Base-by-base conservation (phyloP, 2,113 vertebrate genomes). In the Piaya cayana region DNA sequence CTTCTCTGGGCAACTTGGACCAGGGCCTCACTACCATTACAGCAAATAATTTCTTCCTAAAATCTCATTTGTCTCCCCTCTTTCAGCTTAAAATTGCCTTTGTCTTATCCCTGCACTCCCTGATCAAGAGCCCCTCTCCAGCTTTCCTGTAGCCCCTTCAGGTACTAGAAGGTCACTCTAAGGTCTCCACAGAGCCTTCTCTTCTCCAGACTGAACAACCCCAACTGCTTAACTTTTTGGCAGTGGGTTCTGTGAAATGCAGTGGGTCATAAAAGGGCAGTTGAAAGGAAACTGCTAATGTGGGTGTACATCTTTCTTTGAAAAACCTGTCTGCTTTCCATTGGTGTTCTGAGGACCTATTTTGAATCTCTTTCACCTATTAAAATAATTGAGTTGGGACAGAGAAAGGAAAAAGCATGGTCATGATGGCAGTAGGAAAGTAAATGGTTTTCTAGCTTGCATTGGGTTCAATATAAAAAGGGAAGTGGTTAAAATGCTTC, bases 291-390 rank as follows among this genome's bases (percentile, higher is more conserved):
- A 75, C 65, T 4, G 20, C 11, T 1, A 25, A 36, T 12, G 9
- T 25, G 55, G 21, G 12, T 25, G 13, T 14, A 81, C 50, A 17
- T 68, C 5, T 11, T 6, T 7, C 64, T 63, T 15, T 75, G 16
- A 19, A 43, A n/a, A 69, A 19, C 20, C 32, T 70, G 4, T 7
- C 88, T 90, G 82, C 1, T 56, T 88, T 63, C 29, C 65, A 49
- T 43, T 65, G 36, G 15, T 29, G 18, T 5, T 39, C 42, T 21
- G n/a, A 37, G 45, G 32, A 32, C 82, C 36, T 22, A 5, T 32
- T 71, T 70, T 25, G 23, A 70, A 34, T 42, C 18, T 69, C 17
- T 39, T 25, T 5, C 0, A 0, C 19, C 67, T 59, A 5, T 29
- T 47, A 34, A 53, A 84, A 84, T 47, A 52, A 55, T 20, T 21